Evolutionary conservation across 2,888 invertebrate genomes (phyloP).

Genomic region (Tiliacea citrago): DNA sequence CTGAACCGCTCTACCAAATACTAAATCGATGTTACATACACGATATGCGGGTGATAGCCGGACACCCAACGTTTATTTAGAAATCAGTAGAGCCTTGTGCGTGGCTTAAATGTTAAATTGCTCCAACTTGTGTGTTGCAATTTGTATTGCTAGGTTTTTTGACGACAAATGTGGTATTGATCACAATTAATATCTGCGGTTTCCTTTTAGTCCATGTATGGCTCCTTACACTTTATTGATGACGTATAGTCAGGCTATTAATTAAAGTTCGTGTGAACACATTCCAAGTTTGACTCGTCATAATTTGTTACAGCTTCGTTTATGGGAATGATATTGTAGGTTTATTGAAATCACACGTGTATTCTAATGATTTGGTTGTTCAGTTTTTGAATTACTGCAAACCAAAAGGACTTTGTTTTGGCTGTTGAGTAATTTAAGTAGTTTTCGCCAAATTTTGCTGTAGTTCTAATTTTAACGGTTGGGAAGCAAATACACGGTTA

Average conservation of each 20-base stretch:
- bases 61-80: slow-evolving; percentile 67
- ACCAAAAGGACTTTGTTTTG: slow-evolving; percentile 37
- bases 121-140: slow-evolving; percentile 58
- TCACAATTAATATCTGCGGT: slow-evolving; percentile 52
- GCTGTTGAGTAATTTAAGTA: slow-evolving; percentile 42
- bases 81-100: slow-evolving; percentile 70
- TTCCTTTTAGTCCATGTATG: slow-evolving; percentile 46
- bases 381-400: slow-evolving; percentile 40
- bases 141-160: slow-evolving; percentile 59
- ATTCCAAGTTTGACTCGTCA: slow-evolving; percentile 39
- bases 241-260: slow-evolving; percentile 29
- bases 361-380: slow-evolving; percentile 40
- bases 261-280: slow-evolving; percentile 52
- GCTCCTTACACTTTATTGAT: slow-evolving; percentile 19
- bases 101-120: slow-evolving; percentile 70
- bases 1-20: slow-evolving; percentile 65
- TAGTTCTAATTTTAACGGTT: slow-evolving; percentile 52
- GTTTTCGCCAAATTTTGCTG: slow-evolving; percentile 44
- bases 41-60: slow-evolving; percentile 71
- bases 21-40: slow-evolving; percentile 56
- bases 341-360: slow-evolving; percentile 39
- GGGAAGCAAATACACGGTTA: slow-evolving; percentile 28
- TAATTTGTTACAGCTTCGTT: slow-evolving; percentile 31
- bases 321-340: slow-evolving; percentile 35
- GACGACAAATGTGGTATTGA: slow-evolving; percentile 63